Evolutionary conservation across 2,888 invertebrate genomes (phyloP).

Genomic region (Peribatodes rhomboidaria): DNA sequence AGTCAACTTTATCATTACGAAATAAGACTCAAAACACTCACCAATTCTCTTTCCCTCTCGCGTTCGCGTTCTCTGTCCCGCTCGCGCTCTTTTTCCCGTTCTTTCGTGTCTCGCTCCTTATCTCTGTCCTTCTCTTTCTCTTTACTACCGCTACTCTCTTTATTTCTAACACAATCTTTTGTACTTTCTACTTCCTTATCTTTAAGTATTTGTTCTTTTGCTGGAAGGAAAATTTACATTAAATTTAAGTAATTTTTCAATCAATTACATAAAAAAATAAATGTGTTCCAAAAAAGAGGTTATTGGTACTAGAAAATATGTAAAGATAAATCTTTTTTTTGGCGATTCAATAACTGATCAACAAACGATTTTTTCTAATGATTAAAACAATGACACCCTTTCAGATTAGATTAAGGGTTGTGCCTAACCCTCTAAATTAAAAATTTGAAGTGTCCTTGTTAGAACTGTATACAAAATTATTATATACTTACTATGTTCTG

Average conservation of each 20-base stretch:
- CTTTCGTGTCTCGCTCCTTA: slow-evolving; percentile 51
- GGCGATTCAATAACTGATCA: no score
- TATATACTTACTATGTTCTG: slow-evolving; percentile 79
- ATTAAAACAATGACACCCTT: background rate
- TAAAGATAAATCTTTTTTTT: background rate
- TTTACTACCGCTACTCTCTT: slow-evolving; percentile 85
- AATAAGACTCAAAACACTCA: slow-evolving; percentile 22
- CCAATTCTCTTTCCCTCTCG: slow-evolving; percentile 72
- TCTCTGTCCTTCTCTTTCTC: slow-evolving; percentile 62
- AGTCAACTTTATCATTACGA: background rate
- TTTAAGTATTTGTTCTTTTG: slow-evolving; percentile 80
- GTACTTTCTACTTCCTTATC: slow-evolving; percentile 82
- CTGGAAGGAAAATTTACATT: slow-evolving; percentile 58
- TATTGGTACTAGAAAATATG: no score
- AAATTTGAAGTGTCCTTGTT: no score
- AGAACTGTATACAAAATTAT: no score
- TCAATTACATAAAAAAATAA: no score
- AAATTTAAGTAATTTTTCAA: background rate
- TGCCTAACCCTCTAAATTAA: no score
- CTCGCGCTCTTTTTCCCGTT: slow-evolving; percentile 61
- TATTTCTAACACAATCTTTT: slow-evolving; percentile 78
- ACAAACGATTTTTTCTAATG: no score
- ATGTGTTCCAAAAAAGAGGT: no score
- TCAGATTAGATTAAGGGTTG: no score
- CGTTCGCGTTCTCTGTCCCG: slow-evolving; percentile 61